Evolutionary conservation across 2,797 vertebrate species (phyloP).

Genomic region (Lepidocolaptes lacrymiger): DNA sequence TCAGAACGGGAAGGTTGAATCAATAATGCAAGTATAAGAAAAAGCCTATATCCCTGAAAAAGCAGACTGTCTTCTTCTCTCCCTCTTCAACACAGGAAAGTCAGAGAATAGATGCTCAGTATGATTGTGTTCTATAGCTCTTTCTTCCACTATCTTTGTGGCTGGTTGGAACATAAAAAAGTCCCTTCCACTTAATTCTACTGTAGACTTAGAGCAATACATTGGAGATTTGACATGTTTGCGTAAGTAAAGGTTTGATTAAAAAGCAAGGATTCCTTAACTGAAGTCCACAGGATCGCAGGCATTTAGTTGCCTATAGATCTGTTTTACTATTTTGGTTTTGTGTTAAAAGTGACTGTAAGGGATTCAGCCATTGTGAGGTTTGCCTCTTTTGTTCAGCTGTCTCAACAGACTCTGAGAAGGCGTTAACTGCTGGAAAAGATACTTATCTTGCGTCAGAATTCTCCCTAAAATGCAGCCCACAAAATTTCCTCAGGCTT

Average conservation of each 20-base stretch:
- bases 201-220: background rate
- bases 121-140: background rate
- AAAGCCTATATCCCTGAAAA: background rate
- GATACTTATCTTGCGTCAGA: conserved; percentile 4
- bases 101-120: background rate
- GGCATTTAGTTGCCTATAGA: background rate
- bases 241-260: background rate
- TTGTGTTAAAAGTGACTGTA: background rate
- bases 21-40: background rate
- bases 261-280: background rate
- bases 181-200: background rate
- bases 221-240: background rate
- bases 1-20: background rate
- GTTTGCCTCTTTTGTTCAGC: background rate
- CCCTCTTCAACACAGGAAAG: background rate
- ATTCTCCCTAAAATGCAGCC: conserved; percentile 10
- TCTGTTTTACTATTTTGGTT: background rate
- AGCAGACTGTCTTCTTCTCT: background rate
- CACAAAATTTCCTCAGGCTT: conserved; percentile 22
- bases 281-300: background rate
- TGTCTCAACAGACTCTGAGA: conserved; percentile 11
- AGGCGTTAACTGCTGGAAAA: conserved; percentile 8
- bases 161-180: background rate
- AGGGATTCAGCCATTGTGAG: background rate
- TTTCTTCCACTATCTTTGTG: background rate